Percentiles rank a stretch among this genome's conserved stretches.
Evolutionary conservation across 2,797 vertebrate species (phyloP).

Genomic region (Limnodromus scolopaceus): DNA sequence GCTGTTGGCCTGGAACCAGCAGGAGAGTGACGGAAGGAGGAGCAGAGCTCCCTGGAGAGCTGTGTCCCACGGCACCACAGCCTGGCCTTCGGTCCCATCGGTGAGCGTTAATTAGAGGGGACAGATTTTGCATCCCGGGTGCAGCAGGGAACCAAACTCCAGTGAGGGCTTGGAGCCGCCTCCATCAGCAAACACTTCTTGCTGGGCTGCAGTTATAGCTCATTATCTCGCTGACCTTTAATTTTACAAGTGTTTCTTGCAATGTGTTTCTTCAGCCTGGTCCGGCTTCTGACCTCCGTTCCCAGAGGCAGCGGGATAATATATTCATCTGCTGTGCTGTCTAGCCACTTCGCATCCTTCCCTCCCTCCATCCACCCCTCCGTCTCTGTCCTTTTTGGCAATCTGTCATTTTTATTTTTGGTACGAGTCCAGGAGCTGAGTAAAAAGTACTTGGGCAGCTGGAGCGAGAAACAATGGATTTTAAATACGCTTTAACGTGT

Average conservation of each 20-base stretch:
- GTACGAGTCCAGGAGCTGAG: constrained; percentile 8
- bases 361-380: not conserved
- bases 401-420: not conserved
- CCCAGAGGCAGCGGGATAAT: not conserved
- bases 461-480: not conserved
- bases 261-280: not conserved
- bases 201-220: not conserved
- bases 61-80: fast-evolving
- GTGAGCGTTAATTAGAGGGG: fast-evolving
- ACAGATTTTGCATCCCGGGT: not conserved
- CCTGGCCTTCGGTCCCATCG: not conserved
- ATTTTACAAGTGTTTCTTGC: not conserved
- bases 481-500: not conserved
- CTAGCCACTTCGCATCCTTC: not conserved
- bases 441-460: constrained; percentile 23
- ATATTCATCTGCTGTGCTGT: constrained; percentile 18
- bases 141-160: not conserved
- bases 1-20: not conserved
- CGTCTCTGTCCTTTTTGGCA: constrained; percentile 26
- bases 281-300: not conserved
- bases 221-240: not conserved
- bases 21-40: fast-evolving
- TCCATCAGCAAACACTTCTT: not conserved
- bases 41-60: not conserved
- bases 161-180: not conserved